These are phyloP conservation scores for Perodicticus potto DNA, from an alignment of 2,797 vertebrate species.

Conservation along the genomic window DNA sequence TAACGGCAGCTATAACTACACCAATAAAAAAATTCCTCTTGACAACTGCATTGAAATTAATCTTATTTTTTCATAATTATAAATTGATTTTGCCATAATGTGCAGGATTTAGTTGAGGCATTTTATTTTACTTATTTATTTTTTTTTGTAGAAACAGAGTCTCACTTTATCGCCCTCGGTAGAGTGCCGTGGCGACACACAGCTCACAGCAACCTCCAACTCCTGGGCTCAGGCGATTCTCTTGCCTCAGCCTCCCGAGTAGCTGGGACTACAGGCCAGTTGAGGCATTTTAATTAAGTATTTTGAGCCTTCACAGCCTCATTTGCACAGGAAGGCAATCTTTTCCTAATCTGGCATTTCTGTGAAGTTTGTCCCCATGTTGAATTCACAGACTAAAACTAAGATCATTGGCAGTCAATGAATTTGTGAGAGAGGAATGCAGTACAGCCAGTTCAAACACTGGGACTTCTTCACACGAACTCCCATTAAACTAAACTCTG, in stretches of 20 bases:
- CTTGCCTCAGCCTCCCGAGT: no score
- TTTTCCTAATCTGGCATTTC: constrained; percentile 53
- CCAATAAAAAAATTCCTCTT: constrained; percentile 57
- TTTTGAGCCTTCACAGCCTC: constrained; percentile 55
- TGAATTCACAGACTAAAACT: constrained; percentile 41
- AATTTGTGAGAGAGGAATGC: background rate
- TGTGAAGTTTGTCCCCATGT: constrained; percentile 27
- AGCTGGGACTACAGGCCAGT: background rate
- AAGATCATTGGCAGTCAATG: background rate
- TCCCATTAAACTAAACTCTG: background rate
- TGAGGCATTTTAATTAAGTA: constrained; percentile 74
- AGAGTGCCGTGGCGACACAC: no score
- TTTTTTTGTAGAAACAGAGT: no score
- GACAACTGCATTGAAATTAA: constrained; percentile 76
- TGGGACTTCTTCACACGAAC: background rate
- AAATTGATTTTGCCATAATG: constrained; percentile 72
- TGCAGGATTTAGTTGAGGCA: constrained; percentile 56
- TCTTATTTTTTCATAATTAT: constrained; percentile 77
- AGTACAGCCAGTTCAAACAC: background rate
- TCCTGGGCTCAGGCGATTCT: no score
- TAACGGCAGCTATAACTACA: constrained; percentile 38
- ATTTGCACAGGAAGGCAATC: constrained; percentile 59
- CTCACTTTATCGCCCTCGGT: no score
- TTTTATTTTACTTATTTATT: background rate
- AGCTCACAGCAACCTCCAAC: no score